Conservation (phyloP, 1,140 invertebrate species). For the Tetragnatha versicolor region DNA sequence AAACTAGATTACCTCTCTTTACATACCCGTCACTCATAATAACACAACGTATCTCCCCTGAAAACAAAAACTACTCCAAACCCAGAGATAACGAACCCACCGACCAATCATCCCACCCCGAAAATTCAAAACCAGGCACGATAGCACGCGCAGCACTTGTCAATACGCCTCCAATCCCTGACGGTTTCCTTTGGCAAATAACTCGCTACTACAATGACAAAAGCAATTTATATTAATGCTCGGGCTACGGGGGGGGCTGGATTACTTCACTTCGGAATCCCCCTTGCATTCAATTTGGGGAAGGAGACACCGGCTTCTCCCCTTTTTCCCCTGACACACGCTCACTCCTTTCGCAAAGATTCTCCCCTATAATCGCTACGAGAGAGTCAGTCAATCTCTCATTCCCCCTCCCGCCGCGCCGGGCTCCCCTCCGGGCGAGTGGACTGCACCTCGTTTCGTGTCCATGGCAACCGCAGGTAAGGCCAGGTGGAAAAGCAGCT, state of each 20-base stretch:
- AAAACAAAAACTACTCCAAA: too few relatives aligned
- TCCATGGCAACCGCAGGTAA: conserved; percentile 41
- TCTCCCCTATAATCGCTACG: background rate
- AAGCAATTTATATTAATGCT: conserved; percentile 41
- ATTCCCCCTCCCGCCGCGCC: background rate
- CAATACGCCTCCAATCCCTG: too few relatives aligned
- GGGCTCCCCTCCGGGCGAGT: conserved; percentile 6
- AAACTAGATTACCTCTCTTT: too few relatives aligned
- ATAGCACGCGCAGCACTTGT: too few relatives aligned
- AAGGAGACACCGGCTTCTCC: background rate
- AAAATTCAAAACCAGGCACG: too few relatives aligned
- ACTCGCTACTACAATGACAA: conserved; percentile 33
- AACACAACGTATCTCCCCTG: too few relatives aligned
- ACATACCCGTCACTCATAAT: too few relatives aligned
- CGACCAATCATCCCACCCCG: too few relatives aligned
- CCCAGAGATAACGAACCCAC: too few relatives aligned
- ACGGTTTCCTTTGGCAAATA: too few relatives aligned
- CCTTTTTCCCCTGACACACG: conserved; percentile 1
- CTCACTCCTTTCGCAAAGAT: background rate
- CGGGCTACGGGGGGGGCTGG: background rate
- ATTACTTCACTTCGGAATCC: background rate
- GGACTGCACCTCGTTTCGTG: conserved; percentile 14
- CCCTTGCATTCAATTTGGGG: background rate
- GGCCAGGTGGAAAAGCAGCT: conserved; percentile 46
- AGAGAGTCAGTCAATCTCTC: background rate